Conservation (phyloP, 2,888 invertebrate species). For the Leptopilina myrica region DNA sequence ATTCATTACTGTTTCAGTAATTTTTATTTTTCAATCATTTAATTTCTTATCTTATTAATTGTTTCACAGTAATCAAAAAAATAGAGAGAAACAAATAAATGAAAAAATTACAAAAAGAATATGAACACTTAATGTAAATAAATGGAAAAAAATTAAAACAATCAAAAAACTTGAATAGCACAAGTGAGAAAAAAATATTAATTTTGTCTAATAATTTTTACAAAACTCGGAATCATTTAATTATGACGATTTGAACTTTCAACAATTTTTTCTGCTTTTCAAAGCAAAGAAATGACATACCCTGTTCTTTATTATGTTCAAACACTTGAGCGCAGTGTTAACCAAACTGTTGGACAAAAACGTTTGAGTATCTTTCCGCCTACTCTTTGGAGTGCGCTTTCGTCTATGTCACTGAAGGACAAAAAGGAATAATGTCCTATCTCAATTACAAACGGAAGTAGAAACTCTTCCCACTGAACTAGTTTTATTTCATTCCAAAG, state of each 20-base stretch:
- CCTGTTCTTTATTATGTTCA: neutral
- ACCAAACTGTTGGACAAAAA: slow-evolving; percentile 27
- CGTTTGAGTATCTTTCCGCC: slow-evolving; percentile 30
- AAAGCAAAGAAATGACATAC: neutral
- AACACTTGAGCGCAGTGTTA: slow-evolving; percentile 23
- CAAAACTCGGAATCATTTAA: neutral
- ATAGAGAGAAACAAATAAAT: no score
- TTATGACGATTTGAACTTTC: neutral
- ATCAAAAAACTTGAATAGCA: no score
- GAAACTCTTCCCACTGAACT: slow-evolving; percentile 16
- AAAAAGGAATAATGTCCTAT: slow-evolving; percentile 27
- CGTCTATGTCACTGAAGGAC: slow-evolving; percentile 10
- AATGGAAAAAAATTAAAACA: no score
- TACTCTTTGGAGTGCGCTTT: slow-evolving; percentile 32
- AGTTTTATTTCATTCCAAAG: slow-evolving; percentile 15
- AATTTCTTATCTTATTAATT: no score
- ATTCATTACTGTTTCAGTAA: no score
- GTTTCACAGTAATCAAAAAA: no score
- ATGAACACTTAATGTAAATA: no score
- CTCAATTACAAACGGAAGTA: slow-evolving; percentile 24
- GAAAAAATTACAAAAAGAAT: no score
- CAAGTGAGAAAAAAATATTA: neutral
- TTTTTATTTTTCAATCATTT: no score
- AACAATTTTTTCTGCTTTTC: neutral
- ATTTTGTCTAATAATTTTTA: neutral